phyloP scores from a whole-genome alignment of 2,888 invertebrate genomes.

The Biston stratarius region DNA sequence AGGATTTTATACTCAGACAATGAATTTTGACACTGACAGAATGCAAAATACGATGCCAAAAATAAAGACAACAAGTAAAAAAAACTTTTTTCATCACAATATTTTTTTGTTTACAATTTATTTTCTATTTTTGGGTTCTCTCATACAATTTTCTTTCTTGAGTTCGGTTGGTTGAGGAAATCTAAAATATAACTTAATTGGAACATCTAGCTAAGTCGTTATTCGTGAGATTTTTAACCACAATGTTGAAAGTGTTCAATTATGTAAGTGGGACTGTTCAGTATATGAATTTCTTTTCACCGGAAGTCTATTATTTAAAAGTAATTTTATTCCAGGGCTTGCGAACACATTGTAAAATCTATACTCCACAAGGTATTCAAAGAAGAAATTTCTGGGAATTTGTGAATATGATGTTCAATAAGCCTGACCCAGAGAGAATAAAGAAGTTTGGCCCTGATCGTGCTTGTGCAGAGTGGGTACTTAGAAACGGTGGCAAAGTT shows the following conservation, averaged over 20 bases:
- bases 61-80: too few relatives aligned
- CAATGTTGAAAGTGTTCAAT: constrained; percentile 30
- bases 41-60: too few relatives aligned
- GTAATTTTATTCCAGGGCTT: constrained; percentile 26
- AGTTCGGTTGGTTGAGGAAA: neutral
- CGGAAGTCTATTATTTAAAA: neutral
- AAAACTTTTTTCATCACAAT: too few relatives aligned
- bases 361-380: constrained; percentile 54
- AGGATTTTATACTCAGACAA: too few relatives aligned
- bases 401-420: constrained; percentile 89
- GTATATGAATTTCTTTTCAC: neutral
- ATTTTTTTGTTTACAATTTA: too few relatives aligned
- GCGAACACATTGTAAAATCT: constrained; percentile 38
- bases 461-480: constrained; percentile 97
- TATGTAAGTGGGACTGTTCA: constrained; percentile 27
- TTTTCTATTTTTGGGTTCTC: too few relatives aligned
- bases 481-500: constrained; percentile 95
- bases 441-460: constrained; percentile 93
- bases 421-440: constrained; percentile 89
- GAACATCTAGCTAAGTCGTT: neutral
- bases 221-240: neutral
- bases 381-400: constrained; percentile 80
- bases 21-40: too few relatives aligned
- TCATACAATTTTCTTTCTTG: neutral
- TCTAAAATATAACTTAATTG: neutral